Percentiles rank a stretch among this genome's conserved stretches.
phyloP scores from a whole-genome alignment of 2,113 vertebrate genomes.

The Podocnemis expansa region DNA sequence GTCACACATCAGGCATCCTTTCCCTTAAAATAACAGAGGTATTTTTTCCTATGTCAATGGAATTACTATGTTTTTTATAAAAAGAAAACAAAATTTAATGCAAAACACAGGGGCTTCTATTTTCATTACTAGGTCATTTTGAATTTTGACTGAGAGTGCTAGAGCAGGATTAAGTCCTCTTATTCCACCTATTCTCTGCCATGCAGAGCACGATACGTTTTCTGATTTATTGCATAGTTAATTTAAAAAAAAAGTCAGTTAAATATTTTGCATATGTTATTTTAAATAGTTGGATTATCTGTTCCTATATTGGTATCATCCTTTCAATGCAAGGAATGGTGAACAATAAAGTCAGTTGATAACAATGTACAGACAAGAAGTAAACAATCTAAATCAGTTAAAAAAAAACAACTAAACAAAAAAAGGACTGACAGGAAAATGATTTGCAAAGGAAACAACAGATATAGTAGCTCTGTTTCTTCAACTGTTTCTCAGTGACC shows the following conservation, averaged over 20 bases:
- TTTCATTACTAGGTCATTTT: not conserved
- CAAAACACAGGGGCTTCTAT: not conserved
- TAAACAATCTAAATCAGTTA: not conserved
- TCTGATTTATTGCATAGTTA: not conserved
- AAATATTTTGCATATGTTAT: not conserved
- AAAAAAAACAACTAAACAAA: not conserved
- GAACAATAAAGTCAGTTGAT: slow-evolving; percentile 13
- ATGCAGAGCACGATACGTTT: not conserved
- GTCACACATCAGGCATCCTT: not conserved
- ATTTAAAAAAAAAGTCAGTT: not conserved
- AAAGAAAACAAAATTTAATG: not conserved
- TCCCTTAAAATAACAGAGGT: not conserved
- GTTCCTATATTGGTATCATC: not conserved
- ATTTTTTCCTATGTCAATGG: not conserved
- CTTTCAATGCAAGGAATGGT: not conserved
- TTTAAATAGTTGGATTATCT: not conserved
- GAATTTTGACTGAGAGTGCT: not conserved
- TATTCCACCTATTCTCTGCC: not conserved
- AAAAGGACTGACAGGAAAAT: not conserved
- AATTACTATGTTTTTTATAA: not conserved
- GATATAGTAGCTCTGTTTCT: accelerated
- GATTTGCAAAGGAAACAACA: not conserved
- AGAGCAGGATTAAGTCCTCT: accelerated
- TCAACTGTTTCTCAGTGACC: not conserved
- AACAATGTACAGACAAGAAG: not conserved